Conservation (phyloP, 2,888 invertebrate genomes). For the Ectemnius continuus region DNA sequence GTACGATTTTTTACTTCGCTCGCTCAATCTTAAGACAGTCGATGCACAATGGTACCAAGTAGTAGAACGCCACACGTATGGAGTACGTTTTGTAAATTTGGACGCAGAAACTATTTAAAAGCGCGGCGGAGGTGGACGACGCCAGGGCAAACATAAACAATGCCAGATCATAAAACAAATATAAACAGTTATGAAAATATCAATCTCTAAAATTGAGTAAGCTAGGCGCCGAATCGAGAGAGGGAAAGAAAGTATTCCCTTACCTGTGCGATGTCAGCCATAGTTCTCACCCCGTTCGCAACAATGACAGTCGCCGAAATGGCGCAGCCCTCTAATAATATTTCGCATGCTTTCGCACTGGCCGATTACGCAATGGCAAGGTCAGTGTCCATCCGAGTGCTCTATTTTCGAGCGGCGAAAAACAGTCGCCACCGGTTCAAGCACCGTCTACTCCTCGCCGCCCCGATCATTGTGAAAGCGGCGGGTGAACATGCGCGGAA, state of each 20-base stretch:
- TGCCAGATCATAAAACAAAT: too few relatives aligned
- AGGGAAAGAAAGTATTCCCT: constrained; percentile 1
- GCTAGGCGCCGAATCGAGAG: neutral
- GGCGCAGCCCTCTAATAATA: constrained; percentile 34
- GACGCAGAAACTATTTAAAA: too few relatives aligned
- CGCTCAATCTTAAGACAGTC: too few relatives aligned
- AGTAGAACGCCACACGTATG: too few relatives aligned
- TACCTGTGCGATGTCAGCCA: constrained; percentile 5
- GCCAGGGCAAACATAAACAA: too few relatives aligned
- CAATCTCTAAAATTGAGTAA: too few relatives aligned
- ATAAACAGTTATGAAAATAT: too few relatives aligned
- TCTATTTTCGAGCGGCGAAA: constrained; percentile 51
- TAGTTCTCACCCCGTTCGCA: neutral
- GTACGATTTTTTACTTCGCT: too few relatives aligned
- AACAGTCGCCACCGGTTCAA: constrained; percentile 24
- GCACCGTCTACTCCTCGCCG: constrained; percentile 14
- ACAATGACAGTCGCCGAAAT: constrained; percentile 14
- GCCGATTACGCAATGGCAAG: constrained; percentile 51
- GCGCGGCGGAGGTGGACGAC: too few relatives aligned
- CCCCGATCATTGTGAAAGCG: constrained; percentile 34
- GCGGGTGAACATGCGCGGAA: constrained; percentile 12
- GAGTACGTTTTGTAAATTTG: too few relatives aligned
- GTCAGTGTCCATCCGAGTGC: constrained; percentile 51
- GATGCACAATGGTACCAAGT: too few relatives aligned
- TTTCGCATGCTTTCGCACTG: constrained; percentile 25